These are phyloP conservation scores for Cryptocheilus praepositus DNA, from an alignment of 2,888 invertebrate genomes.

Conservation along the genomic window DNA sequence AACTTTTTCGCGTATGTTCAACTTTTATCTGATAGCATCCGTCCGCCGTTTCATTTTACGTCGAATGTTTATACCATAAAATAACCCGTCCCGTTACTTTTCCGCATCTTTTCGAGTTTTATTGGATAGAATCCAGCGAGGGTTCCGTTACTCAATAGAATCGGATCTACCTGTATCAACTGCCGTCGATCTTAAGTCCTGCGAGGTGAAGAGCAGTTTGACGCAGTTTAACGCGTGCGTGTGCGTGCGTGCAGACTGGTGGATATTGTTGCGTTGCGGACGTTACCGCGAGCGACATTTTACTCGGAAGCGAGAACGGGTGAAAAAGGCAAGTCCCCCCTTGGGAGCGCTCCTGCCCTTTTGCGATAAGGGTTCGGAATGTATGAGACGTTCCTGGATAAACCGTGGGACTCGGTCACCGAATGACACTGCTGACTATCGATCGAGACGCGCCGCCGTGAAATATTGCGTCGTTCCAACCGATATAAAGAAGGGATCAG, in stretches of 20 bases:
- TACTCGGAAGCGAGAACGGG: conserved; percentile 47
- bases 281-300: conserved; percentile 40
- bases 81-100: not conserved
- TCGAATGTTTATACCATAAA: no score
- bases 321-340: conserved; percentile 45
- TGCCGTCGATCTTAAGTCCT: no score
- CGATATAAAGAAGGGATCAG: no score
- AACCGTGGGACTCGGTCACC: conserved; percentile 36
- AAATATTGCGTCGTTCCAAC: no score
- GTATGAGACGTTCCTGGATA: conserved; percentile 34
- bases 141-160: not conserved
- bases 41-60: no score
- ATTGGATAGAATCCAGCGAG: not conserved
- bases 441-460: no score
- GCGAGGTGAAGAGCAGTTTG: no score
- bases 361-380: conserved; percentile 47
- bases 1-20: no score
- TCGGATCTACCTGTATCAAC: no score
- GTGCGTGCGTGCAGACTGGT: conserved; percentile 18
- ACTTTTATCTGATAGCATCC: no score
- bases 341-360: conserved; percentile 42
- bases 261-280: conserved; percentile 32
- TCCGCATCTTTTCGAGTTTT: not conserved
- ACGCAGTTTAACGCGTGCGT: no score
- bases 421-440: not conserved